phyloP scores from a whole-genome alignment of 2,888 invertebrate species.

The Eilema sororculum region DNA sequence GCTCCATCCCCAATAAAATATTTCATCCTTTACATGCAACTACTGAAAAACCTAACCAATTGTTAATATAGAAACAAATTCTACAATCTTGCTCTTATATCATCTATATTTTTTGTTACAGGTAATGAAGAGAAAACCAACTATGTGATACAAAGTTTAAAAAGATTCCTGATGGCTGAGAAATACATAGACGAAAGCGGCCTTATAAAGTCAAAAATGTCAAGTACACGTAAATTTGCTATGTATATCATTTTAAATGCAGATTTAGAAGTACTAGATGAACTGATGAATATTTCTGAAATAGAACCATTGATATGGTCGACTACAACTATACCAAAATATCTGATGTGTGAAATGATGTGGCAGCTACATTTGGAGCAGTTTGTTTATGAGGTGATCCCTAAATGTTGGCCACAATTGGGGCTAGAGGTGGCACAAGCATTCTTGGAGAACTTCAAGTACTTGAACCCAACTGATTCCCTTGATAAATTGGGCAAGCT shows the following conservation, averaged over 20 bases:
- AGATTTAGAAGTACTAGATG: conserved; percentile 67
- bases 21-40: no score
- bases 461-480: conserved; percentile 67
- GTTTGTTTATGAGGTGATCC: conserved; percentile 72
- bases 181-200: conserved; percentile 61
- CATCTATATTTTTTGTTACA: conserved; percentile 50
- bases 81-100: not conserved
- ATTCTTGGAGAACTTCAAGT: conserved; percentile 72
- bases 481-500: conserved; percentile 63
- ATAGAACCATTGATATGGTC: conserved; percentile 73
- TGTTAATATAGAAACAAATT: not conserved
- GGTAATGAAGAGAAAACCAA: conserved; percentile 77
- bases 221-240: conserved; percentile 66
- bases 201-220: conserved; percentile 47
- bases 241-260: conserved; percentile 75
- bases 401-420: conserved; percentile 67
- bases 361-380: conserved; percentile 72
- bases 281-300: conserved; percentile 68
- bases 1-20: no score
- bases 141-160: conserved; percentile 60
- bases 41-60: not conserved
- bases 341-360: conserved; percentile 76
- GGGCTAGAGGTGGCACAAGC: conserved; percentile 70
- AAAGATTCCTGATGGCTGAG: conserved; percentile 64
- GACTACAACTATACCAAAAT: conserved; percentile 72